Base-by-base conservation (phyloP, 2,888 invertebrate genomes). In the Lithophane semibrunnea region DNA sequence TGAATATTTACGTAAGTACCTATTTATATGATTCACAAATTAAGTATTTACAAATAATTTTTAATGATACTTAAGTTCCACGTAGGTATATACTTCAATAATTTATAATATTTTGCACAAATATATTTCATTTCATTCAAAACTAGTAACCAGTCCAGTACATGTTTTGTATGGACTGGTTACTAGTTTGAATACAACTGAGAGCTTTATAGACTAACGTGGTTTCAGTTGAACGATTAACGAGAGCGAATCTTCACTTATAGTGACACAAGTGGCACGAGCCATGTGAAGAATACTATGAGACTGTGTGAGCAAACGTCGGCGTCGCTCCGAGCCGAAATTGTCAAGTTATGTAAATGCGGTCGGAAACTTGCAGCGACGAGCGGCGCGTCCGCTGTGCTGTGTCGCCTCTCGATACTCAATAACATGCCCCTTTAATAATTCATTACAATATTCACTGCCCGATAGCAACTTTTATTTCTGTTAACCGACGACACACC, bases 281-380 rank as follows among this genome's bases (percentile, higher is more conserved):
- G 63, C 61, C 58, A 67, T 83, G 64, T 64, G 79, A 86, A 86
- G 84, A 88, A 84, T 83, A 82, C 47, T 61, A 69, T 78, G 81
- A 82, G 84, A 87, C 76, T 74, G 73, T 77, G 82, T 83, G 85
- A 87, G 75, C 84, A 88, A 88, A 72, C 80, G 54, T 37, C 70
- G 67, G 47, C 71, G 84, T 71, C 61, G 72, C 68, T 82, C 76
- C 82, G 81, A 84, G 80, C 84, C 86, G 52, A 87, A 89, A 89
- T 88, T 88, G 86, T 87, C 84, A 88, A 90, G 88, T 90, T 88
- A 87, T 89, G 90, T 87, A 86, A 91, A 91, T 88, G 82, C 76
- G 74, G 84, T 82, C 79, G 85, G 78, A 78, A 89, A 86, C 80
- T 89, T 86, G 86, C 86, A 83, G 75, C 77, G 73, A 73, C 64